phyloP scores from a whole-genome alignment of 2,888 invertebrate species.

The Lasioglossum marginatum region DNA sequence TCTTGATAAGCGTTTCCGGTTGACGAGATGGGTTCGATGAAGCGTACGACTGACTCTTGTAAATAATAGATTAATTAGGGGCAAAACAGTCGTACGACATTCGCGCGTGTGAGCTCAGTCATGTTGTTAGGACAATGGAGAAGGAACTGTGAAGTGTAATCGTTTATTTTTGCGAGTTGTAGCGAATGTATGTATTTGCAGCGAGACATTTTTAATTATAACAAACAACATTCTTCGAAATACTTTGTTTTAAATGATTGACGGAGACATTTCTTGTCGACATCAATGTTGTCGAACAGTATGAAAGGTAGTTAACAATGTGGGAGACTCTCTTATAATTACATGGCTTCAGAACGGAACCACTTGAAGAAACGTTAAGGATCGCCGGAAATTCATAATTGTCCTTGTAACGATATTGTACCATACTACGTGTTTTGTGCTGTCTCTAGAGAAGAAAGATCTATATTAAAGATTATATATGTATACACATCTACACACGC shows the following conservation, averaged over 20 bases:
- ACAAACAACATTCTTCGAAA: neutral
- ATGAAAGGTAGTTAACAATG: neutral
- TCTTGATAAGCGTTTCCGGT: conserved; percentile 29
- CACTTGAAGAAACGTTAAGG: neutral
- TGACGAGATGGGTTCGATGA: conserved; percentile 21
- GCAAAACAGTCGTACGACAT: conserved; percentile 40
- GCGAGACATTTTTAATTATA: neutral
- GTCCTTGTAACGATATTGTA: conserved; percentile 78
- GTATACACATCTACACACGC: conserved; percentile 61
- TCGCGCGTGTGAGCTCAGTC: conserved; percentile 34
- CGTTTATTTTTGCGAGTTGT: neutral
- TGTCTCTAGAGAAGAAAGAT: conserved; percentile 76
- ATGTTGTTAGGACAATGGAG: conserved; percentile 1
- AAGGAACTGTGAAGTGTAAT: neutral
- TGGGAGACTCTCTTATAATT: neutral
- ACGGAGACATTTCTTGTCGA: neutral
- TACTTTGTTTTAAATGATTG: neutral
- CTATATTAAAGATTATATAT: conserved; percentile 68
- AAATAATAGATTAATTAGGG: conserved; percentile 71
- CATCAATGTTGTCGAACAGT: neutral
- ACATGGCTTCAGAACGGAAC: neutral
- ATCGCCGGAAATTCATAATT: conserved; percentile 52
- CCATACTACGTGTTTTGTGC: conserved; percentile 80
- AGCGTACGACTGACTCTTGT: conserved; percentile 61
- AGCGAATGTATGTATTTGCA: neutral